These are phyloP conservation scores for Sula dactylatra DNA, from an alignment of 2,113 vertebrate genomes.

Conservation along the genomic window DNA sequence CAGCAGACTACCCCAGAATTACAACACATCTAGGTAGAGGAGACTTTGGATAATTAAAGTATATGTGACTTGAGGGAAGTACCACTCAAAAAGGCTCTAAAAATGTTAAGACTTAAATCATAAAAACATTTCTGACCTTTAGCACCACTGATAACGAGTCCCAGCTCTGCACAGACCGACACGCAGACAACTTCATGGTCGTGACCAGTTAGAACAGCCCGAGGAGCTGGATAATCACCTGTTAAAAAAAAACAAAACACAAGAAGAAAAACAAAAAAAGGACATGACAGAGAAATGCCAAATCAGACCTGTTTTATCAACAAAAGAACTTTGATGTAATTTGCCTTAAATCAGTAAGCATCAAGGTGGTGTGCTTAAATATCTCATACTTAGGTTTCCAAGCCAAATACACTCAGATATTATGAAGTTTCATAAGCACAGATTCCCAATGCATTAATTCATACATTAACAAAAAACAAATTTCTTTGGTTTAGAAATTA, in stretches of 20 bases:
- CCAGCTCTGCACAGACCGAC: constrained; percentile 95
- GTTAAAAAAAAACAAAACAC: neutral
- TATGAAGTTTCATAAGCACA: neutral
- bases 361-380: neutral
- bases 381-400: neutral
- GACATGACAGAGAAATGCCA: neutral
- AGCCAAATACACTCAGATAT: neutral
- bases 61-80: neutral
- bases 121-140: constrained; percentile 85
- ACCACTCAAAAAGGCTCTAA: neutral
- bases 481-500: neutral
- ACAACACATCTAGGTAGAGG: neutral
- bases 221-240: constrained; percentile 96
- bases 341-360: neutral
- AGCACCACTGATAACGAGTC: constrained; percentile 97
- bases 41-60: neutral
- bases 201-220: constrained; percentile 94
- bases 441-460: neutral
- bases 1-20: neutral
- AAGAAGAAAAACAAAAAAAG: neutral
- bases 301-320: neutral
- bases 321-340: neutral
- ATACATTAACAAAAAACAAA: neutral
- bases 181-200: constrained; percentile 98
- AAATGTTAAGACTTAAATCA: neutral